A percentile compares a stretch with the other conserved stretches of the same genome.
phyloP scores from a whole-genome alignment of 2,113 vertebrate genomes.

The Hippocampus abdominalis region DNA sequence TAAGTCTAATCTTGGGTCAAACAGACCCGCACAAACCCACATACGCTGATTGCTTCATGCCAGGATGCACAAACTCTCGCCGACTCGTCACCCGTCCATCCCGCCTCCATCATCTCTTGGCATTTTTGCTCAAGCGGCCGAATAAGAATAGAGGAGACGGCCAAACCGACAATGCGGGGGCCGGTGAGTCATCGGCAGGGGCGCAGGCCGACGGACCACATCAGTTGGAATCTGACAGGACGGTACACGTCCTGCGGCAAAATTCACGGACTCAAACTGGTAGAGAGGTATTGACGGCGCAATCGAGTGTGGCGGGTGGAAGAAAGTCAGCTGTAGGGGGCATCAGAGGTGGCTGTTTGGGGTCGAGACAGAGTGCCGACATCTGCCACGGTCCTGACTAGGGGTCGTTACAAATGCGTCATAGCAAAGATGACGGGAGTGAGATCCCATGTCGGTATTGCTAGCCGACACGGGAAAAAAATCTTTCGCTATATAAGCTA shows the following conservation, averaged over 20 bases:
- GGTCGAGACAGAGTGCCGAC: conserved; percentile 58
- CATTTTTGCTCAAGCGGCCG: conserved; percentile 25
- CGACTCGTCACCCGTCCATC: conserved; percentile 21
- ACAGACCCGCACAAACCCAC: not conserved
- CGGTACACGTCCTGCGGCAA: conserved; percentile 36
- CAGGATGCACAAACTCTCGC: conserved; percentile 24
- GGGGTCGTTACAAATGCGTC: conserved; percentile 59
- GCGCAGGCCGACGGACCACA: conserved; percentile 41
- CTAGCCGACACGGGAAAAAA: too few relatives aligned
- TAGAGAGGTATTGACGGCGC: conserved; percentile 58
- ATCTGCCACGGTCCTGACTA: conserved; percentile 59
- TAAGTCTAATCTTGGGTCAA: not conserved
- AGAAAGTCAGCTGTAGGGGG: not conserved
- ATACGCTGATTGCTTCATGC: conserved; percentile 40
- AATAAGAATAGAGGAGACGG: conserved; percentile 49
- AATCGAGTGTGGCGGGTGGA: conserved; percentile 39
- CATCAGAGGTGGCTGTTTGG: conserved; percentile 38
- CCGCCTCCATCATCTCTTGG: conserved; percentile 27
- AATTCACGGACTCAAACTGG: conserved; percentile 31
- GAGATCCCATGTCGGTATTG: conserved; percentile 34
- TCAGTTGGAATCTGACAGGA: conserved; percentile 60
- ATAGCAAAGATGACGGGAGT: conserved; percentile 40
- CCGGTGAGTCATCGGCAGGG: conserved; percentile 27
- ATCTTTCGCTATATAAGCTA: too few relatives aligned
- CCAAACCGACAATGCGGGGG: conserved; percentile 20